Evolutionary conservation across 2,113 vertebrate genomes (phyloP).

Genomic region (Mungos mungo): DNA sequence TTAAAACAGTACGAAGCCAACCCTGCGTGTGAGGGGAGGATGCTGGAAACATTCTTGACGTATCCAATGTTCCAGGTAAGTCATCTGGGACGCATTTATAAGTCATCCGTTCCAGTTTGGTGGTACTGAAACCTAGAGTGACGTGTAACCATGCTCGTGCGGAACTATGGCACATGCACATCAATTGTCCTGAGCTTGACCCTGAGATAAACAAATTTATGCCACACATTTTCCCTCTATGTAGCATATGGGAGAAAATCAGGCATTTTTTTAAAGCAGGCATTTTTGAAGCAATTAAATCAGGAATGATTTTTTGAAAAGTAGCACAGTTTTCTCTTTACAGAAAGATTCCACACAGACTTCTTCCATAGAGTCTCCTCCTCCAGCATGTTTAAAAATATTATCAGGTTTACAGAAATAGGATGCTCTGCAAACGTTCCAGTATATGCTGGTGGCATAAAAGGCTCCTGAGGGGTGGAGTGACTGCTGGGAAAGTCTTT

Average conservation of each 20-base stretch:
- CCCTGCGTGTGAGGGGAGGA: constrained; percentile 95
- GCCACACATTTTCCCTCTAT: neutral
- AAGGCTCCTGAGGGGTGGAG: neutral
- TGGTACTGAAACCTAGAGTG: neutral
- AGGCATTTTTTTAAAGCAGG: neutral
- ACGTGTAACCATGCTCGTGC: neutral
- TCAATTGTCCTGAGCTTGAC: neutral
- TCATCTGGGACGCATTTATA: neutral
- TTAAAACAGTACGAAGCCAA: constrained; percentile 98
- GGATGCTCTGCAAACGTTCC: constrained; percentile 68
- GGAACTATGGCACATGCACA: neutral
- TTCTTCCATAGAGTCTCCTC: constrained; percentile 67
- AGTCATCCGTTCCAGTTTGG: neutral
- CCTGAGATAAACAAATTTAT: neutral
- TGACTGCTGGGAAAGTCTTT: neutral
- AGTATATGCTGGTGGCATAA: constrained; percentile 62
- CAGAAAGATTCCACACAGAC: constrained; percentile 62
- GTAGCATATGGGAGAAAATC: neutral
- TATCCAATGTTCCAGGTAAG: constrained; percentile 99
- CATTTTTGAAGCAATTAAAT: constrained; percentile 38
- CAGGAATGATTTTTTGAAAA: constrained; percentile 19
- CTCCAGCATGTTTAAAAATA: constrained; percentile 79
- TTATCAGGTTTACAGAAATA: constrained; percentile 76
- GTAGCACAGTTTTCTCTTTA: constrained; percentile 51
- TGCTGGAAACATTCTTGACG: constrained; percentile 98